Percentiles rank a stretch among this genome's conserved stretches.
Conservation (phyloP, 1,140 invertebrate species). For the Branchinecta lynchi region DNA sequence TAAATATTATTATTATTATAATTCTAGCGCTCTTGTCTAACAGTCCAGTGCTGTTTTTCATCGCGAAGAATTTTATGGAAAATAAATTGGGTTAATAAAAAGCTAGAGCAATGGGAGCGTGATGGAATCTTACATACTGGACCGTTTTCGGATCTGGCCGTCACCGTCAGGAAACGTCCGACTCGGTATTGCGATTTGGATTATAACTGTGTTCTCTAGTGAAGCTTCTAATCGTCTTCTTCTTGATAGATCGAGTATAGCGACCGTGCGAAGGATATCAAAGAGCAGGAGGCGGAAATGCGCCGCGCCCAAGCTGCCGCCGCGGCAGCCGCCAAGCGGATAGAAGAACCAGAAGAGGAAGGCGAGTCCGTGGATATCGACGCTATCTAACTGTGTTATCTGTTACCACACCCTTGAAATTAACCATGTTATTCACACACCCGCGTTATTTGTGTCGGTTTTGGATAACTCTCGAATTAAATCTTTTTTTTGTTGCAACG, state of each 20-base stretch:
- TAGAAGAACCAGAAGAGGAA: conserved; percentile 34
- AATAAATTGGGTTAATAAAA: too few species aligned
- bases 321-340: conserved; percentile 33
- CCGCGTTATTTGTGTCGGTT: too few species aligned
- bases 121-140: conserved; percentile 10
- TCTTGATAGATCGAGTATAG: conserved; percentile 61
- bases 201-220: conserved; percentile 18
- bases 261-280: conserved; percentile 58
- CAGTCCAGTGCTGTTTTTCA: too few species aligned
- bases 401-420: too few species aligned
- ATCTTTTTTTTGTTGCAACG: too few species aligned
- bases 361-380: conserved; percentile 74
- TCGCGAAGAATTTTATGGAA: too few species aligned
- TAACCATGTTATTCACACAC: too few species aligned
- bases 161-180: too few species aligned
- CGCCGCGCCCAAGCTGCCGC: conserved; percentile 23
- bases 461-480: too few species aligned
- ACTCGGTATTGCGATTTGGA: conserved; percentile 17
- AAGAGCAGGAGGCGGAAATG: conserved; percentile 45
- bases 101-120: not conserved
- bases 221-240: conserved; percentile 16
- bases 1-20: too few species aligned
- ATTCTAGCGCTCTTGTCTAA: too few species aligned
- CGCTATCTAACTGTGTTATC: conserved; percentile 50
- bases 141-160: not conserved